Evolutionary conservation across 2,888 invertebrate genomes (phyloP).

Genomic region (Vesta saturnalis): DNA sequence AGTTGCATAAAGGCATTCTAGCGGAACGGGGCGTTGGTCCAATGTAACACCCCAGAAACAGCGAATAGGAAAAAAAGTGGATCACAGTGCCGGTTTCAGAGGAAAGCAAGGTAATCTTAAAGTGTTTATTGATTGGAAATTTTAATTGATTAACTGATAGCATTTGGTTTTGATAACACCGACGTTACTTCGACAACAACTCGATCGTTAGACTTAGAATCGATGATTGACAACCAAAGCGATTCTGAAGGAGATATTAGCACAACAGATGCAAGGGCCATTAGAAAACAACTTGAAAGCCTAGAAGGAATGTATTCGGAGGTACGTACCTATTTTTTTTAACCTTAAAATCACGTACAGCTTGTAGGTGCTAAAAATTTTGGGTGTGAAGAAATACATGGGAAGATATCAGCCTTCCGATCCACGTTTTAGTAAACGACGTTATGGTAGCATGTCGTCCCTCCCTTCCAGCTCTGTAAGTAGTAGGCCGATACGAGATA

Average conservation of each 20-base stretch:
- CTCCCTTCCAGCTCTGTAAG: conserved; percentile 85
- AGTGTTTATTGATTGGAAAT: neutral
- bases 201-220: conserved; percentile 79
- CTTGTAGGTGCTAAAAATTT: conserved; percentile 67
- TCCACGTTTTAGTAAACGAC: conserved; percentile 65
- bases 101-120: conserved; percentile 68
- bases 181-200: conserved; percentile 85
- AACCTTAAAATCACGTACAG: neutral
- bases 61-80: conserved; percentile 63
- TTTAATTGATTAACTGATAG: conserved; percentile 63
- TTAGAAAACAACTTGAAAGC: conserved; percentile 82
- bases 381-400: conserved; percentile 67
- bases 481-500: conserved; percentile 79
- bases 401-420: conserved; percentile 67
- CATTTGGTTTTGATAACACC: conserved; percentile 77
- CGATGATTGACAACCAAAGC: conserved; percentile 76
- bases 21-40: conserved; percentile 54
- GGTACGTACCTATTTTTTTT: conserved; percentile 61
- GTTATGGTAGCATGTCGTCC: conserved; percentile 86
- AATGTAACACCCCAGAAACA: conserved; percentile 63
- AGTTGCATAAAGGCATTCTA: conserved; percentile 54
- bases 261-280: conserved; percentile 80
- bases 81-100: conserved; percentile 64
- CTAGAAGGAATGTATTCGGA: conserved; percentile 89
- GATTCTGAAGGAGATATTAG: conserved; percentile 79